A percentile compares a stretch with the other conserved stretches of the same genome.
Evolutionary conservation across 2,888 invertebrate genomes (phyloP).

Genomic region (Plusia festucae): DNA sequence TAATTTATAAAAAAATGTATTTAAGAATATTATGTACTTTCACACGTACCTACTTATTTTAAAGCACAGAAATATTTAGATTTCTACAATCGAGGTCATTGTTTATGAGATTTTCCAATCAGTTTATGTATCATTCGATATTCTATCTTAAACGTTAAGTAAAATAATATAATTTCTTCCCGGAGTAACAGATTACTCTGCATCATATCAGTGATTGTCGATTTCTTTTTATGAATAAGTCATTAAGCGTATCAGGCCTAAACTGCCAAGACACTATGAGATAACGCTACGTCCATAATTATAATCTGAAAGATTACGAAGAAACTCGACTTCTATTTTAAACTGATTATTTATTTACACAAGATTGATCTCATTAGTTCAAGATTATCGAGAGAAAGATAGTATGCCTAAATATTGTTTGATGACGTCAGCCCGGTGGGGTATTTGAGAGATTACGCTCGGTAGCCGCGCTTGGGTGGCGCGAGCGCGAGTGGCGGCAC

Average conservation of each 20-base stretch:
- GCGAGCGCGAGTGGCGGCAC: slow-evolving; percentile 78
- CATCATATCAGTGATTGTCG: not conserved
- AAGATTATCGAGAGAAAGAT: slow-evolving; percentile 31
- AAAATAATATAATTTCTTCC: not conserved
- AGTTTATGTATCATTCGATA: not conserved
- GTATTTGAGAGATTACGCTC: slow-evolving; percentile 60
- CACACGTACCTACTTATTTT: no score
- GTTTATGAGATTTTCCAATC: no score
- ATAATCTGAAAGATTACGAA: not conserved
- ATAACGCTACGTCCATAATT: not conserved
- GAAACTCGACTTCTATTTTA: not conserved
- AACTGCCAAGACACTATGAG: not conserved
- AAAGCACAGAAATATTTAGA: no score
- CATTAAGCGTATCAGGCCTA: not conserved
- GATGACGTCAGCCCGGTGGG: slow-evolving; percentile 54
- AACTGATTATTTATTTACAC: not conserved
- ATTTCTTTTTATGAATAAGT: not conserved
- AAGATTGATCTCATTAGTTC: slow-evolving; percentile 11
- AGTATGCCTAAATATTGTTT: slow-evolving; percentile 37
- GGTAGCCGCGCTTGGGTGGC: slow-evolving; percentile 84
- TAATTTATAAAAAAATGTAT: no score
- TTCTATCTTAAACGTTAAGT: not conserved
- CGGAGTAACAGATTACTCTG: slow-evolving; percentile 4
- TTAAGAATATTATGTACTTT: no score
- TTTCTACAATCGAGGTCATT: no score